phyloP scores from a whole-genome alignment of 2,888 invertebrate genomes.

The Epistrophella euchroma region DNA sequence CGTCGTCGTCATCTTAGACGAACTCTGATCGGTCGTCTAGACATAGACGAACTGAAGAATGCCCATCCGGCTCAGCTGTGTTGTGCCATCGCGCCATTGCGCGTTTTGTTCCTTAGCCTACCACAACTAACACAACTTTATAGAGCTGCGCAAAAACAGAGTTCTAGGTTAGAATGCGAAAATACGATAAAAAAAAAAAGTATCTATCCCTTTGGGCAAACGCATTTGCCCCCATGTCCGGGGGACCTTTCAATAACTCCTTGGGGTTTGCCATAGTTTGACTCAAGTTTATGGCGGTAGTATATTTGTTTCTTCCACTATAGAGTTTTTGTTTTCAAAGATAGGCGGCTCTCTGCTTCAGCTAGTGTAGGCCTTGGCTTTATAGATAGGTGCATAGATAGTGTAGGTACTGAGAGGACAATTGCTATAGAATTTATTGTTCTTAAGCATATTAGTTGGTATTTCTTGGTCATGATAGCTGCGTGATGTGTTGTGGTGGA shows the following conservation, averaged over 20 bases:
- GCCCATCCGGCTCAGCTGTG: conserved; percentile 50
- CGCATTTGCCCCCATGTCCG: conserved; percentile 74
- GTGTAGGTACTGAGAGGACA: conserved; percentile 50
- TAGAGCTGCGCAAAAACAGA: conserved; percentile 27
- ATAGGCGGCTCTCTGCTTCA: conserved; percentile 36
- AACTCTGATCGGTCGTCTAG: conserved; percentile 74
- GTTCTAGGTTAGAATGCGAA: conserved; percentile 75
- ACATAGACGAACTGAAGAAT: conserved; percentile 65
- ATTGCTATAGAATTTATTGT: conserved; percentile 73
- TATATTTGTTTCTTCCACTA: conserved; percentile 67
- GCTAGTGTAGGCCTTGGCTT: conserved; percentile 58
- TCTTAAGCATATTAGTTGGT: conserved; percentile 64
- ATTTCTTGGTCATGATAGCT: conserved; percentile 71
- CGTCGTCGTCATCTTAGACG: conserved; percentile 71
- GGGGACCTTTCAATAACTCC: conserved; percentile 74
- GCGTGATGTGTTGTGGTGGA: conserved; percentile 70
- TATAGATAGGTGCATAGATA: conserved; percentile 55
- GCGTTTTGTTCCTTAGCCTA: conserved; percentile 47
- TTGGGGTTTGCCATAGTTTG: conserved; percentile 69
- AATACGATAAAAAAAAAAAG: conserved; percentile 50
- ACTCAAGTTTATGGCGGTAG: conserved; percentile 69
- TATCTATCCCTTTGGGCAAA: conserved; percentile 61
- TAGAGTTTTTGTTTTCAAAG: conserved; percentile 32
- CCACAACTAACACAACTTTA: conserved; percentile 40
- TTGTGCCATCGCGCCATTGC: conserved; percentile 17